phyloP scores from a whole-genome alignment of 2,888 invertebrate genomes.

The Drosophila peninsularis region DNA sequence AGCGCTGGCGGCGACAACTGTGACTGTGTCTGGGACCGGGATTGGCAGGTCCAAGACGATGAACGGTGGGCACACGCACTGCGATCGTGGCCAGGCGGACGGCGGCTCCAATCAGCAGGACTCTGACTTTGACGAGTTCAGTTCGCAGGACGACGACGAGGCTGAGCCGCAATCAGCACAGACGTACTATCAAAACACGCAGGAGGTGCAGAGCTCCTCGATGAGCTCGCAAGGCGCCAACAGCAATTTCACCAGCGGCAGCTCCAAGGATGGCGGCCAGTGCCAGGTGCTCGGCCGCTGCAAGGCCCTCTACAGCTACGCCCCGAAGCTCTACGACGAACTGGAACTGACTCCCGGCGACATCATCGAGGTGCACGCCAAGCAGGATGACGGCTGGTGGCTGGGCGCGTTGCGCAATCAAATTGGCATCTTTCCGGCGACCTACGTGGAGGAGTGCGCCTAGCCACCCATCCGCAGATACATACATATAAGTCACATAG shows the following conservation, averaged over 20 bases:
- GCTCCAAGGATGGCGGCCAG: conserved; percentile 31
- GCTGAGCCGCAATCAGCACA: conserved; percentile 65
- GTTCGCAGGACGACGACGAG: conserved; percentile 88
- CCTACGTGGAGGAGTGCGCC: conserved; percentile 93
- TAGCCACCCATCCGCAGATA: conserved; percentile 31
- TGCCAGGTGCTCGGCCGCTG: conserved; percentile 88
- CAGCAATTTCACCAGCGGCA: conserved; percentile 32
- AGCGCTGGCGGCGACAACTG: conserved; percentile 30
- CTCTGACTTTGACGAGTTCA: conserved; percentile 94
- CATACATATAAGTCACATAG: conserved; percentile 25
- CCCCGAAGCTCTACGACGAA: conserved; percentile 94
- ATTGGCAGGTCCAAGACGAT: conserved; percentile 37
- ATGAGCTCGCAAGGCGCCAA: conserved; percentile 42
- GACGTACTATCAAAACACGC: conserved; percentile 70
- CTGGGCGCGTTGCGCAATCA: conserved; percentile 92
- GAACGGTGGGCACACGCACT: conserved; percentile 45
- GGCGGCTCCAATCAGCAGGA: conserved; percentile 95
- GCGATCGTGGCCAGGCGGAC: conserved; percentile 86
- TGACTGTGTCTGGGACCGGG: neutral
- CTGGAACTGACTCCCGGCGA: conserved; percentile 92
- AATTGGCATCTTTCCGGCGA: conserved; percentile 96
- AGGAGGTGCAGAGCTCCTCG: conserved; percentile 54
- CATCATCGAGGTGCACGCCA: conserved; percentile 93
- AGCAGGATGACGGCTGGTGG: conserved; percentile 98
- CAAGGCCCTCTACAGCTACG: conserved; percentile 94